phyloP scores from a whole-genome alignment of 2,797 vertebrate genomes.

The Hippocampus kuda region DNA sequence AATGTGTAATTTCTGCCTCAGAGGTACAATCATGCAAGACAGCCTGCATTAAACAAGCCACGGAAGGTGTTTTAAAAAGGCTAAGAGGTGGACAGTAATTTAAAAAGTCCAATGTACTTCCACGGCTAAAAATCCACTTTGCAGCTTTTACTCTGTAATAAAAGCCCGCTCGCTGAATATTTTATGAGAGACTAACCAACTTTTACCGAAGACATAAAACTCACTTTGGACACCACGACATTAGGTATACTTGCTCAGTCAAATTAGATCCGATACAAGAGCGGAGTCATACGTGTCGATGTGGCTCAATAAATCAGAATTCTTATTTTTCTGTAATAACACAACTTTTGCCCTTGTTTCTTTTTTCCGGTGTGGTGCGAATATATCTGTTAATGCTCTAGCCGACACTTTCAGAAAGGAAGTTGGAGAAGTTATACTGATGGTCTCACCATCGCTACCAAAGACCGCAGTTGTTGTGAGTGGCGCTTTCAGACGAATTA shows the following conservation, averaged over 20 bases:
- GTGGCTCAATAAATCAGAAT: no score
- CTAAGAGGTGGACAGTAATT: slow-evolving; percentile 22
- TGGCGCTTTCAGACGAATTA: no score
- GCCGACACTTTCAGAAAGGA: no score
- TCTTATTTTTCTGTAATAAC: no score
- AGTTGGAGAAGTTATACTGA: no score
- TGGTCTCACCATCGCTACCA: no score
- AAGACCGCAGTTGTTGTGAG: no score
- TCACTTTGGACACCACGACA: neutral
- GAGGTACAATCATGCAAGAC: slow-evolving; percentile 1
- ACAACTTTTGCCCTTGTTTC: no score
- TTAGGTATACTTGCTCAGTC: slow-evolving; percentile 10
- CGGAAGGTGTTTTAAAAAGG: slow-evolving; percentile 27
- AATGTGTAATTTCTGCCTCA: slow-evolving; percentile 2
- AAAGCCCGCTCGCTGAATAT: slow-evolving; percentile 53
- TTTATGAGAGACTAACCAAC: slow-evolving; percentile 36
- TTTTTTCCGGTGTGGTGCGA: no score
- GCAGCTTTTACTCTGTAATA: slow-evolving; percentile 38
- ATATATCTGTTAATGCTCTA: no score
- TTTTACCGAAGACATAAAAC: slow-evolving; percentile 34
- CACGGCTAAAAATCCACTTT: slow-evolving; percentile 28
- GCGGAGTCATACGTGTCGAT: no score
- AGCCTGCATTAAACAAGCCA: slow-evolving; percentile 19
- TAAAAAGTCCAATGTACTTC: slow-evolving; percentile 27
- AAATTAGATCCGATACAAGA: neutral